Conservation (phyloP, 2,797 vertebrate species). For the Pseudopleuronectes americanus region DNA sequence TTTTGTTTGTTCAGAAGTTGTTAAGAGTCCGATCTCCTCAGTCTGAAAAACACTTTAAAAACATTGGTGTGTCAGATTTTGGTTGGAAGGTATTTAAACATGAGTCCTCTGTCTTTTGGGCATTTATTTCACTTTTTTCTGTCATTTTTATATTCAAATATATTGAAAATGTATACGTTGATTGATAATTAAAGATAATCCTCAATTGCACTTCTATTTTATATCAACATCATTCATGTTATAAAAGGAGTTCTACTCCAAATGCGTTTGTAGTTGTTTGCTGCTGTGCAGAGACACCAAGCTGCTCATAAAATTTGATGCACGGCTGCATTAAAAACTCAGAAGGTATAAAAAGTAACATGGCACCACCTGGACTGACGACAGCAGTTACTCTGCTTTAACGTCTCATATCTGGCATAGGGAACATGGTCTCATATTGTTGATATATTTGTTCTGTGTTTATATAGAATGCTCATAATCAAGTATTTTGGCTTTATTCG, state of each 20-base stretch:
- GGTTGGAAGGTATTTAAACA: too few species aligned
- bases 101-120: too few species aligned
- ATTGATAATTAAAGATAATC: not conserved
- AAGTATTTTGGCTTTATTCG: not conserved
- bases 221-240: not conserved
- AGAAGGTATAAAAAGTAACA: slow-evolving; percentile 23
- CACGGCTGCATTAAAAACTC: slow-evolving; percentile 28
- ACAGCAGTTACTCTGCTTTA: slow-evolving; percentile 28
- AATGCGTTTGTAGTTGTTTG: not conserved
- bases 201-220: not conserved
- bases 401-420: slow-evolving; percentile 16
- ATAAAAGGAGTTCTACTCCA: not conserved
- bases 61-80: too few species aligned
- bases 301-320: slow-evolving; percentile 38
- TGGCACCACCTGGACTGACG: slow-evolving; percentile 43
- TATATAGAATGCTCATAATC: not conserved
- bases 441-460: not conserved
- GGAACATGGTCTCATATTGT: slow-evolving; percentile 1
- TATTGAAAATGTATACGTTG: not conserved
- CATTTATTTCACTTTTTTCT: not conserved
- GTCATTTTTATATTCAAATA: not conserved
- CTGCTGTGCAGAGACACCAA: slow-evolving; percentile 26
- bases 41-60: too few species aligned
- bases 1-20: too few species aligned
- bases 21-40: not conserved